Conservation (phyloP, 2,888 invertebrate genomes). For the Leptinotarsa tumamoca region DNA sequence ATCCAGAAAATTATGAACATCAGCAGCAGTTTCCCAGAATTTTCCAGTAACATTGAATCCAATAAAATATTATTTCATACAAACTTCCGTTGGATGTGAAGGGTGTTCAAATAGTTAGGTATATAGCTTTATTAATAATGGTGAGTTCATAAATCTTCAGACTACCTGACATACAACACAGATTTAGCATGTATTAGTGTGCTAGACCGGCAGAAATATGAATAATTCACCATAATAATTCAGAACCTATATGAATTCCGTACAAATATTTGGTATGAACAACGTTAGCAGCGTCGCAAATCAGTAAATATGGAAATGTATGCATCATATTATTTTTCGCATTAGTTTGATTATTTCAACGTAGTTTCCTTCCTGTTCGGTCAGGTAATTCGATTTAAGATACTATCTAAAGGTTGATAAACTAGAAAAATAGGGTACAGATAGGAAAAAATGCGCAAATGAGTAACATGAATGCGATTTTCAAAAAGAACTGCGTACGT, state of each 20-base stretch:
- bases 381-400: no score
- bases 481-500: no score
- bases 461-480: no score
- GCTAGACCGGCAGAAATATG: slow-evolving; percentile 3
- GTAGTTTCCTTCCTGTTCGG: background rate
- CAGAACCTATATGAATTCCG: background rate
- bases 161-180: slow-evolving; percentile 14
- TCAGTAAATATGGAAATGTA: background rate
- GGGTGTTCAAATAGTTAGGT: slow-evolving; percentile 5
- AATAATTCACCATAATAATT: slow-evolving; percentile 7
- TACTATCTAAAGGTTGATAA: no score
- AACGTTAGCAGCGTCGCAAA: background rate
- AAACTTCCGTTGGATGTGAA: background rate
- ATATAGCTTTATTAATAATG: slow-evolving; percentile 4
- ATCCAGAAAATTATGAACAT: background rate
- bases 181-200: slow-evolving; percentile 5
- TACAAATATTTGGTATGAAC: background rate
- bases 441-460: no score
- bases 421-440: no score
- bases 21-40: background rate
- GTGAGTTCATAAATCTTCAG: slow-evolving; percentile 11
- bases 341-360: background rate
- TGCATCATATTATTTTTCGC: background rate
- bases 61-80: background rate
- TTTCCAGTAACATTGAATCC: background rate